Base-by-base conservation (phyloP, 2,888 invertebrate genomes). In the Cybosia mesomella region DNA sequence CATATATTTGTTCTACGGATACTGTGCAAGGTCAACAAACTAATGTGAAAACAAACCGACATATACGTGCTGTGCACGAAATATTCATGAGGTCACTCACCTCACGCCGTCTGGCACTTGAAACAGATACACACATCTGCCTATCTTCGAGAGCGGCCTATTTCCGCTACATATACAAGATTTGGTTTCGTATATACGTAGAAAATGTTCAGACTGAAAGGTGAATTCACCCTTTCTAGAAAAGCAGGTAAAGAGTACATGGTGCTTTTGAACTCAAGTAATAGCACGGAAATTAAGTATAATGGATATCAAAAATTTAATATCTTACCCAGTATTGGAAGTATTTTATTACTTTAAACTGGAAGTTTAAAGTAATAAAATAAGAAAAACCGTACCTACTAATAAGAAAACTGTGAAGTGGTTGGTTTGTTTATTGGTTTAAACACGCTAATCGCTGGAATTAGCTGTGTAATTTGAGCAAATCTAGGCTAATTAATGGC, bases 1-100 rank as follows among this genome's bases (percentile, higher is more conserved):
- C n/a, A n/a, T 61, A 22, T 43, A 67, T 67, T 67, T 61, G 59
- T n/a, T 55, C 15, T 55, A 55, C 55, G 8, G 15, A 15, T 24
- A 55, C 22, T 15, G 13, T 24, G 55, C 13, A 28, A 22, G 24
- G 15, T 55, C 55, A 22, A 55, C 55, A 28, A 22, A 55, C 15
- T 24, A 18, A 18, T 55, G 55, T 28, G 55, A 28, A 55, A 55
- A 28, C 24, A 24, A 28, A 24, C 55, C 24, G 55, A 28, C 18
- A 28, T 24, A 11, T 18, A n/a, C 8, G 18, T 5, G 2, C 49
- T 24, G 28, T 55, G 55, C 15, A 55, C 55, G 22, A 13, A 24
- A 55, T 13, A 24, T 1, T 22, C 24, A 10, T 15, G 24, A 55
- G 55, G 24, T 55, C 28, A 18, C 13, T 55, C 22, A 55, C 55